phyloP scores from a whole-genome alignment of 1,140 invertebrate species.

The Mercenaria mercenaria region DNA sequence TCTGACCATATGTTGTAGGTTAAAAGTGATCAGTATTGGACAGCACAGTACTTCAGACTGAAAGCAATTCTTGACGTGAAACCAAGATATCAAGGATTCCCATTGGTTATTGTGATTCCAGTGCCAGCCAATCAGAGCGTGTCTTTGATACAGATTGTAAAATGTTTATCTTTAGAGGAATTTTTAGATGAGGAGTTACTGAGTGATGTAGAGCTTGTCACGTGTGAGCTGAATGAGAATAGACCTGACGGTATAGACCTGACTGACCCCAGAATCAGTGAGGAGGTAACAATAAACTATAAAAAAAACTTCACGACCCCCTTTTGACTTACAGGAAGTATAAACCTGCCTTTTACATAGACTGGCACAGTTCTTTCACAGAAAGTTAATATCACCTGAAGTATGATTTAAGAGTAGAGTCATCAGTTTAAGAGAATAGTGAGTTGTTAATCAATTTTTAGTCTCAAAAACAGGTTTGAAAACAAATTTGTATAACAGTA shows the following conservation, averaged over 20 bases:
- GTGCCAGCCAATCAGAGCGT: conserved; percentile 55
- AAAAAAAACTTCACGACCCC: too few species aligned
- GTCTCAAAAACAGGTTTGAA: too few species aligned
- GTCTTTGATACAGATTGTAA: conserved; percentile 49
- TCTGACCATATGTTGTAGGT: not conserved
- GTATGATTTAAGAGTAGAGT: too few species aligned
- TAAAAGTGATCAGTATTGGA: conserved; percentile 69
- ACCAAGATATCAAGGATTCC: conserved; percentile 73
- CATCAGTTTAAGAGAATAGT: too few species aligned
- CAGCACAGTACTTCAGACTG: conserved; percentile 69
- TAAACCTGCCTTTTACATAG: too few species aligned
- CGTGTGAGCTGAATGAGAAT: conserved; percentile 33
- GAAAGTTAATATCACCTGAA: too few species aligned
- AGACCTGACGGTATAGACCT: conserved; percentile 57
- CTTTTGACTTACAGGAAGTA: too few species aligned
- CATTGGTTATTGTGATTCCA: conserved; percentile 78
- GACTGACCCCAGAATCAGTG: conserved; percentile 59
- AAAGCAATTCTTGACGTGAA: conserved; percentile 74
- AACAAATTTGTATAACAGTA: too few species aligned
- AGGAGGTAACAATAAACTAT: conserved; percentile 68
- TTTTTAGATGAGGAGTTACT: conserved; percentile 71
- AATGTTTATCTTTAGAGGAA: conserved; percentile 70
- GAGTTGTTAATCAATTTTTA: too few species aligned
- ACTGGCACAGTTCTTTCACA: too few species aligned
- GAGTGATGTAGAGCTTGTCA: conserved; percentile 62